Conservation (phyloP, 2,797 vertebrate species). For the Anolis apletophallus region DNA sequence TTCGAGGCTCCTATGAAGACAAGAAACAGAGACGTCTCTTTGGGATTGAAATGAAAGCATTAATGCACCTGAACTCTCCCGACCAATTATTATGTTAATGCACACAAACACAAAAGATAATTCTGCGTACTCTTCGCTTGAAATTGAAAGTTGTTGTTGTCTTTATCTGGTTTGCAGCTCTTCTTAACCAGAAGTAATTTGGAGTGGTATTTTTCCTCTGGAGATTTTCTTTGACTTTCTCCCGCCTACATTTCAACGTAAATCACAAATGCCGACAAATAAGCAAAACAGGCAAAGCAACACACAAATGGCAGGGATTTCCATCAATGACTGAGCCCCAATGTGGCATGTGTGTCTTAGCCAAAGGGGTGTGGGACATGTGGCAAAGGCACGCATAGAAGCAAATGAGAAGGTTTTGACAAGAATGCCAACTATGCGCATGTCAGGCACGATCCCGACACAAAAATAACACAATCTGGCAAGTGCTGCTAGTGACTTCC, state of each 20-base stretch:
- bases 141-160: slow-evolving; percentile 7
- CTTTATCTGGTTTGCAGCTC: neutral
- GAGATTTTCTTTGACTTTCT: neutral
- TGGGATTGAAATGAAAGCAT: slow-evolving; percentile 16
- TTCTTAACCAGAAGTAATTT: neutral
- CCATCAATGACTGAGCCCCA: neutral
- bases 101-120: slow-evolving; percentile 18
- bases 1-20: neutral
- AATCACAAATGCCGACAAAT: neutral
- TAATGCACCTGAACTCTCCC: slow-evolving; percentile 8
- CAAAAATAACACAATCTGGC: neutral
- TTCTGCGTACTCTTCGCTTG: neutral
- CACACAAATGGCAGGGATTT: neutral
- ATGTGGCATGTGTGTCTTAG: neutral
- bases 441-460: neutral
- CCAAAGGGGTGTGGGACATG: neutral
- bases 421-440: neutral
- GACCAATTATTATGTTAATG: slow-evolving; percentile 30
- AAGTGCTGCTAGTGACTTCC: neutral
- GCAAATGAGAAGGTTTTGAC: neutral
- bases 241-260: neutral
- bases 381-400: neutral
- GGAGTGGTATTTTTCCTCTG: neutral
- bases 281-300: slow-evolving; percentile 8
- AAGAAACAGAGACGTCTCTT: neutral